Conservation (phyloP, 2,113 vertebrate genomes). For the Elgaria multicarinata region DNA sequence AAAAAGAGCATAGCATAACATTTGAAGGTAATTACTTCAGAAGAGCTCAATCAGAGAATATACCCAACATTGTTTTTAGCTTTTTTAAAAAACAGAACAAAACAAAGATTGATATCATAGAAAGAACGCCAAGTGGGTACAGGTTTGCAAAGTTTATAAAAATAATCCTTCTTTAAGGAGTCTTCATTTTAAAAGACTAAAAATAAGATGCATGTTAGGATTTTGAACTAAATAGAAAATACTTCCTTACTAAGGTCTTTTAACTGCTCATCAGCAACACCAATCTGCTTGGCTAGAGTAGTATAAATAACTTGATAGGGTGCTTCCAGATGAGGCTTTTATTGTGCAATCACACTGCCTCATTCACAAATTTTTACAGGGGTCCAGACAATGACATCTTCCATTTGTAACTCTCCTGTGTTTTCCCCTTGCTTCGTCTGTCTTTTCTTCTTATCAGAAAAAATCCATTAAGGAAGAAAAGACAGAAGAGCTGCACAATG, state of each 20-base stretch:
- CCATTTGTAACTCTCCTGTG: too few relatives aligned
- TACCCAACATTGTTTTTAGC: neutral
- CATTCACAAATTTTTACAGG: too few relatives aligned
- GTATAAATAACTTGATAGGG: constrained; percentile 3
- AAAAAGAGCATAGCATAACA: constrained; percentile 5
- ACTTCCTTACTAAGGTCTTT: constrained; percentile 20
- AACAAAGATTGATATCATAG: constrained; percentile 5
- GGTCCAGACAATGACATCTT: too few relatives aligned
- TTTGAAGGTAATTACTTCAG: constrained; percentile 37
- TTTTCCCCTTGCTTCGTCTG: too few relatives aligned
- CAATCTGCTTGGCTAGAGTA: constrained; percentile 28
- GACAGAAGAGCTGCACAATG: too few relatives aligned
- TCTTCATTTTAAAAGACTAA: neutral
- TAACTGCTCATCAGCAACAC: constrained; percentile 38
- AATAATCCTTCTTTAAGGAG: constrained; percentile 33
- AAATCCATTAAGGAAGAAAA: too few relatives aligned
- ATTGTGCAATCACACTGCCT: too few relatives aligned
- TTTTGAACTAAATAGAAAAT: constrained; percentile 31
- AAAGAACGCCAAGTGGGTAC: neutral
- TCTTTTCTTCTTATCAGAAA: too few relatives aligned
- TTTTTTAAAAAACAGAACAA: neutral
- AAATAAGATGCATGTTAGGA: neutral
- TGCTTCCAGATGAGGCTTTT: too few relatives aligned
- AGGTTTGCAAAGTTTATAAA: neutral
- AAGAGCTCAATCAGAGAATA: constrained; percentile 28